Base-by-base conservation (phyloP, 2,113 vertebrate species). In the Scomber japonicus region DNA sequence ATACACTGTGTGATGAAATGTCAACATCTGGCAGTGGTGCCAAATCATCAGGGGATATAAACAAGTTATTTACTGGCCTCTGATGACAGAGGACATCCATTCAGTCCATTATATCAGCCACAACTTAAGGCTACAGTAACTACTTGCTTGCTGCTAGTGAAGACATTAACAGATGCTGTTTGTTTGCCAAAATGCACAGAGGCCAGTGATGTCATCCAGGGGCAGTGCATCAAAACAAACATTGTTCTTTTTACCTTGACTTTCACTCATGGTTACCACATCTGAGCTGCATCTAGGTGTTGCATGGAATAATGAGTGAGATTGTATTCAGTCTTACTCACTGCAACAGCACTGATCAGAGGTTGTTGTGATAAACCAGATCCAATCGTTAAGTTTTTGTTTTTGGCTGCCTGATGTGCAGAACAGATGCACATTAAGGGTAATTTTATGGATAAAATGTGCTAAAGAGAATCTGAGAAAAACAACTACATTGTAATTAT, bases 11-110 rank as follows among this genome's bases (percentile, higher is more conserved):
- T 49, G 72, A 77, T 65, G 66, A 91, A 61, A 91, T 82, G 76
- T 83, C 71, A 90, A 83, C 89, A 92, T 91, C 84, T 91, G 84
- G 67, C 62, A 11, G 5, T 2, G 56, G 80, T 88, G 53, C 76
- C 82, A 68, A 84, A 84, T 66, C 84, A 76, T 77, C 56, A 49
- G 72, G 78, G 45, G 75, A 85, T 45, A 48, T 66, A 88, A 88
- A 83, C 79, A 79, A 69, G 76, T 88, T 89, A 84, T 90, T 91
- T 82, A 89, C 46, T 62, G 59, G 30, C 35, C 44, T 61, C 48
- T 55, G 57, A 46, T 81, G 62, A 79, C 56, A 59, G 6, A 78
- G 78, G 73, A 78, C 74, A 70, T 60, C 40, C 73, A 62, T 55
- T 62, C 60, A 53, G 48, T 30, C 50, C 53, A 59, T 27, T 61